phyloP scores from a whole-genome alignment of 2,113 vertebrate species.

The Corythoichthys intestinalis region DNA sequence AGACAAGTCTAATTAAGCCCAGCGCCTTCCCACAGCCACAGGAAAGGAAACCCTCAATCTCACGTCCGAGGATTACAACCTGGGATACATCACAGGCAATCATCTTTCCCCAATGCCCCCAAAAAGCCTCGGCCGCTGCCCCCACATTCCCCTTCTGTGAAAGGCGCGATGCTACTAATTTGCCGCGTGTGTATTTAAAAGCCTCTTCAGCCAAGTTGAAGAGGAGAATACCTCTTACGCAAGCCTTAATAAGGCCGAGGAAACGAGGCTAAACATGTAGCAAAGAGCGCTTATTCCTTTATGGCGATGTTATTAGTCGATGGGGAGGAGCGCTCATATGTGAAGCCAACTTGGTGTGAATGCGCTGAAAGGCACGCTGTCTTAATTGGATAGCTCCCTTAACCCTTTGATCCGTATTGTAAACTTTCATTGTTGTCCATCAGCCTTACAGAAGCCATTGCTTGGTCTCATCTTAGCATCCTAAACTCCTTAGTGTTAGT shows the following conservation, averaged over 20 bases:
- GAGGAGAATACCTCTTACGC: slow-evolving; percentile 62
- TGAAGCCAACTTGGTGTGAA: slow-evolving; percentile 41
- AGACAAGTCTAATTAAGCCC: slow-evolving; percentile 76
- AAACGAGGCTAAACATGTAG: slow-evolving; percentile 44
- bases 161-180: slow-evolving; percentile 70
- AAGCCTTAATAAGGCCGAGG: slow-evolving; percentile 60
- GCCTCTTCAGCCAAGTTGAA: slow-evolving; percentile 71
- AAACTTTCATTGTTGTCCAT: slow-evolving; percentile 71
- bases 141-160: slow-evolving; percentile 49
- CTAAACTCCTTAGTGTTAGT: slow-evolving; percentile 74
- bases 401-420: slow-evolving; percentile 70
- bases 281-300: slow-evolving; percentile 57
- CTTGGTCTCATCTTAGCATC: slow-evolving; percentile 69
- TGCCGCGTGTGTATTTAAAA: slow-evolving; percentile 71
- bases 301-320: slow-evolving; percentile 56
- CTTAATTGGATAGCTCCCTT: slow-evolving; percentile 69
- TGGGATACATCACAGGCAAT: slow-evolving; percentile 76
- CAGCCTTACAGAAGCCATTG: slow-evolving; percentile 64
- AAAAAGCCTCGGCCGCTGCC: slow-evolving; percentile 28
- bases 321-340: slow-evolving; percentile 36
- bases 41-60: slow-evolving; percentile 63
- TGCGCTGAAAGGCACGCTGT: slow-evolving; percentile 47
- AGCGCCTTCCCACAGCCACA: slow-evolving; percentile 65
- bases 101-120: slow-evolving; percentile 55
- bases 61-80: slow-evolving; percentile 77